These are phyloP conservation scores for Bergia puertoricense DNA, from an alignment of 92 coral and sea anemone genomes.

Conservation along the genomic window DNA sequence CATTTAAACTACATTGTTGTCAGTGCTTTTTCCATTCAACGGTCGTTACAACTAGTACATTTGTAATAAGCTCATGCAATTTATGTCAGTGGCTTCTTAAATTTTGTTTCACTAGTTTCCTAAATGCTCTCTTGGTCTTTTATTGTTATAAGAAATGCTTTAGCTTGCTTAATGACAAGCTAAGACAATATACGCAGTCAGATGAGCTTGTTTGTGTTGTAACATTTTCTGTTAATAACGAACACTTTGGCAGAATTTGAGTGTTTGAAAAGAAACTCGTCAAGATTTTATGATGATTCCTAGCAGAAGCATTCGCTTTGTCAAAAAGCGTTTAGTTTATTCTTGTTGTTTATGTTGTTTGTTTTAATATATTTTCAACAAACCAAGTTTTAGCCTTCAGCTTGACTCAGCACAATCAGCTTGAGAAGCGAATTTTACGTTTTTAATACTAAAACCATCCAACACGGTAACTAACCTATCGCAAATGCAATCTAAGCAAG, in stretches of 20 bases:
- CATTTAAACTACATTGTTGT: background rate
- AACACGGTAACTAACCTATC: background rate
- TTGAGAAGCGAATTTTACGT: background rate
- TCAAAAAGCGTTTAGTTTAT: slow-evolving; percentile 6
- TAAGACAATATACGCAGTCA: background rate
- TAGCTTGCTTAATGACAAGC: background rate
- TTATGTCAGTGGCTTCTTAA: background rate
- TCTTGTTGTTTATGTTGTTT: slow-evolving; percentile 15
- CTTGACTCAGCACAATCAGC: slow-evolving; percentile 7
- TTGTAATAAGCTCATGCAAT: background rate
- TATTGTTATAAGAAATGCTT: too few species aligned
- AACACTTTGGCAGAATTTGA: background rate
- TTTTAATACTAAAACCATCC: background rate
- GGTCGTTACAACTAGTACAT: background rate
- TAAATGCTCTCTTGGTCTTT: background rate
- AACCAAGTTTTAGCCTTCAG: slow-evolving; percentile 11
- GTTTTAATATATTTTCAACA: slow-evolving; percentile 1
- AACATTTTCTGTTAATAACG: background rate
- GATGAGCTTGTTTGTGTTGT: background rate
- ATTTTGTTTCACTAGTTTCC: background rate
- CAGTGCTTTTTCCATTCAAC: background rate
- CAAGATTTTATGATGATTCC: background rate
- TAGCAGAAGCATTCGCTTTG: background rate
- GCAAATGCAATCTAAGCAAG: background rate
- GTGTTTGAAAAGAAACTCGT: background rate